phyloP scores from a whole-genome alignment of 2,113 vertebrate species.

The Machaerirhynchus nigripectus region DNA sequence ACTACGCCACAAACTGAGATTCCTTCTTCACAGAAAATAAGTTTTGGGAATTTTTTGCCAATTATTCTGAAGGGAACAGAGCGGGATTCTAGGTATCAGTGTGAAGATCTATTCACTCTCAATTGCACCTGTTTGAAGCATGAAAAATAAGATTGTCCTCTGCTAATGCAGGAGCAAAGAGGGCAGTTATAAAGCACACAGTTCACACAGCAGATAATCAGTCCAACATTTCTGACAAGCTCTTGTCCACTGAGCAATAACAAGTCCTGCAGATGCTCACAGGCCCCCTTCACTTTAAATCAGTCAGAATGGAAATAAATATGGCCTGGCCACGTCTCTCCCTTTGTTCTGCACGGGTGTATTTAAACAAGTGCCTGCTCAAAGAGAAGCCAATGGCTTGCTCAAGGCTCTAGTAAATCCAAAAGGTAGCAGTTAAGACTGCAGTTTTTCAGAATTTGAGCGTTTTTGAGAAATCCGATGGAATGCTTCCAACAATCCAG shows the following conservation, averaged over 20 bases:
- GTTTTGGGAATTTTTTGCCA: not conserved
- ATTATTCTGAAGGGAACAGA: not conserved
- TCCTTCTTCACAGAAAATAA: not conserved
- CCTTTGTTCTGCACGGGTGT: not conserved
- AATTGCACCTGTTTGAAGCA: not conserved
- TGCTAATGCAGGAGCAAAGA: not conserved
- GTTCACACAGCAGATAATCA: not conserved
- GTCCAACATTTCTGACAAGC: not conserved
- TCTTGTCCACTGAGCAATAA: not conserved
- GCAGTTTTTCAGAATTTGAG: not conserved
- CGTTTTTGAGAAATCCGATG: slow-evolving; percentile 12
- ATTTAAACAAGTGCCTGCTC: not conserved
- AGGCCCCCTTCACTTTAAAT: not conserved
- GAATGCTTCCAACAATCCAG: slow-evolving; percentile 17
- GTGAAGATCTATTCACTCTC: not conserved
- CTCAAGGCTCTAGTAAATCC: not conserved
- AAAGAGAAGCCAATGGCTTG: slow-evolving; percentile 11
- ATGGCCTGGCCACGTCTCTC: not conserved
- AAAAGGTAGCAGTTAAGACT: not conserved
- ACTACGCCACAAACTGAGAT: not conserved
- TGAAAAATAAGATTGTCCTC: not conserved
- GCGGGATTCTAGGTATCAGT: not conserved
- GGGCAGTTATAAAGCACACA: not conserved
- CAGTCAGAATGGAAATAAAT: not conserved
- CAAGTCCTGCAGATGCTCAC: not conserved